These are phyloP conservation scores for Sweltsa coloradensis DNA, from an alignment of 1,140 invertebrate genomes.

Conservation along the genomic window DNA sequence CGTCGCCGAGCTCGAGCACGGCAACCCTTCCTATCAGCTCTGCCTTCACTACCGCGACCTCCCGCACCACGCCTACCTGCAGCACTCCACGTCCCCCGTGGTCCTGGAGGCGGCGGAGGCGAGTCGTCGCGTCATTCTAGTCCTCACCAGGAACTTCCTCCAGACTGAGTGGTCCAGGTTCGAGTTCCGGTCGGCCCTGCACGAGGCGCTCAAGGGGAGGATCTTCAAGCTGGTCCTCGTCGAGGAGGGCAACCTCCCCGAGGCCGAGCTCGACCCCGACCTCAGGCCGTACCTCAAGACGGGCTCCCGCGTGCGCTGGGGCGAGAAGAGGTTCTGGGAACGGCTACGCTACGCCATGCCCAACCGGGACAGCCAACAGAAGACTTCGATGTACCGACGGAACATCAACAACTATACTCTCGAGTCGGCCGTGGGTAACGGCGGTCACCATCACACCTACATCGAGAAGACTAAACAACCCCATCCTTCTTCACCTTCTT, in stretches of 20 bases:
- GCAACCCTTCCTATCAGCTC: constrained; percentile 54
- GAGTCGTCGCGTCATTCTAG: constrained; percentile 62
- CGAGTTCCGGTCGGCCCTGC: constrained; percentile 70
- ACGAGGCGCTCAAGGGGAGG: constrained; percentile 72
- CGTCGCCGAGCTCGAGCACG: constrained; percentile 71
- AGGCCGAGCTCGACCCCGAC: constrained; percentile 76
- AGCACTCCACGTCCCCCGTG: constrained; percentile 52
- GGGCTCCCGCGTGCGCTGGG: constrained; percentile 68
- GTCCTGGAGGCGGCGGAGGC: constrained; percentile 79
- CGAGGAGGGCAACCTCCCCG: constrained; percentile 61
- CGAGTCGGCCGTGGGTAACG: constrained; percentile 44
- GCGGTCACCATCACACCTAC: constrained; percentile 30
- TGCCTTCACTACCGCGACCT: constrained; percentile 79
- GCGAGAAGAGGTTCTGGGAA: constrained; percentile 85
- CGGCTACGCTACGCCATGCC: constrained; percentile 81
- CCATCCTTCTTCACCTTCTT: constrained; percentile 15
- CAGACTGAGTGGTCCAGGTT: constrained; percentile 77
- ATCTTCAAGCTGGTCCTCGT: constrained; percentile 77
- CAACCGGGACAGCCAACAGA: constrained; percentile 42
- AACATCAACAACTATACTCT: constrained; percentile 68
- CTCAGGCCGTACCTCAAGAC: constrained; percentile 78
- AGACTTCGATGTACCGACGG: constrained; percentile 46
- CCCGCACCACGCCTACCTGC: constrained; percentile 55
- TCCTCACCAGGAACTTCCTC: constrained; percentile 71
- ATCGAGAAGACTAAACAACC: constrained; percentile 24